Conservation (phyloP, 2,888 invertebrate genomes). For the Meandrusa payeni region DNA sequence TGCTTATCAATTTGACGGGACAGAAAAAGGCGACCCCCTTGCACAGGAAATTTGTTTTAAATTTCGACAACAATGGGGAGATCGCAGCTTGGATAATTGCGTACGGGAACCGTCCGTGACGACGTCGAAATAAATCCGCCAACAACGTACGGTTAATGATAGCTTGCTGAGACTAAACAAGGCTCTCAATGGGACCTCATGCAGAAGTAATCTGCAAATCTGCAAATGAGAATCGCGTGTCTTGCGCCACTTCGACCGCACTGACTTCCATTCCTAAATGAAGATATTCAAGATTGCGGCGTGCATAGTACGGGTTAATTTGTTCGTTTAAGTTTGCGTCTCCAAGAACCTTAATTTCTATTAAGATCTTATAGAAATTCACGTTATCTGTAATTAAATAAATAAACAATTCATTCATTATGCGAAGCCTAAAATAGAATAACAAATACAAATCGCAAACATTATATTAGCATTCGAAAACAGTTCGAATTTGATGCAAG, state of each 20-base stretch:
- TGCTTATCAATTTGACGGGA: constrained; percentile 78
- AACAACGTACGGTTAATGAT: constrained; percentile 73
- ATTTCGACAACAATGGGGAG: constrained; percentile 80
- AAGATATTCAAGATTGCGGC: constrained; percentile 35
- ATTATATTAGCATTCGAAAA: no score
- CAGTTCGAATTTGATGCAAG: no score
- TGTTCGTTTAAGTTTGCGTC: constrained; percentile 18
- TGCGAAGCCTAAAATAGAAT: no score
- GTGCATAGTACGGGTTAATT: constrained; percentile 26
- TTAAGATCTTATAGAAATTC: no score
- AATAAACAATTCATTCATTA: no score
- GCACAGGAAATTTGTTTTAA: constrained; percentile 79
- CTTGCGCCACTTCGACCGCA: constrained; percentile 38
- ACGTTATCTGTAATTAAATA: no score
- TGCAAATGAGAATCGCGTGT: constrained; percentile 62
- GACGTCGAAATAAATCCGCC: constrained; percentile 65
- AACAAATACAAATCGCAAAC: no score
- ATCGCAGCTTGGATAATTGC: constrained; percentile 72
- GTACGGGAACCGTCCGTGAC: constrained; percentile 68
- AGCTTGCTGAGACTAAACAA: constrained; percentile 59
- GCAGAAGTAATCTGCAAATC: constrained; percentile 57
- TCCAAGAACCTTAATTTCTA: no score
- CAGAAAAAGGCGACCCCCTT: constrained; percentile 75
- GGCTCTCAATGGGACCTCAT: constrained; percentile 56
- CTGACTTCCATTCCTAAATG: constrained; percentile 35